Conservation (phyloP, 2,797 vertebrate genomes). For the Danio tinwini region DNA sequence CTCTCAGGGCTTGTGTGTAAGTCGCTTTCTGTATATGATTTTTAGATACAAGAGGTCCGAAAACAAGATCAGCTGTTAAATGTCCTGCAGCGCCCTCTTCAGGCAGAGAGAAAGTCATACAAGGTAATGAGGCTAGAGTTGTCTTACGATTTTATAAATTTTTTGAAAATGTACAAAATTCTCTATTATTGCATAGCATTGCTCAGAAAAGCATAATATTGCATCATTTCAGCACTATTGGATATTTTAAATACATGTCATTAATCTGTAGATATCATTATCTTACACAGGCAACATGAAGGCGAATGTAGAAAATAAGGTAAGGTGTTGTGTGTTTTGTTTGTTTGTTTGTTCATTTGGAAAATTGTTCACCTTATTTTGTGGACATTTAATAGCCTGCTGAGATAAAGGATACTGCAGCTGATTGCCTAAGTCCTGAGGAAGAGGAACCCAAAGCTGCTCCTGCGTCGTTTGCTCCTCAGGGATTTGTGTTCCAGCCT, state of each 20-base stretch:
- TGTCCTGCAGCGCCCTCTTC: slow-evolving; percentile 53
- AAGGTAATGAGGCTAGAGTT: slow-evolving; percentile 57
- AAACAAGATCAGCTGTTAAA: slow-evolving; percentile 63
- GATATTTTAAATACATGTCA: not conserved
- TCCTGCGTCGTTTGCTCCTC: slow-evolving; percentile 86
- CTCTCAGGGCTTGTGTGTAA: not conserved
- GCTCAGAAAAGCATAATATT: not conserved
- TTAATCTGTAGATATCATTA: not conserved
- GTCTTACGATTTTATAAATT: too few relatives aligned
- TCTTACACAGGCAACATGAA: slow-evolving; percentile 13
- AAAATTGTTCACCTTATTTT: not conserved
- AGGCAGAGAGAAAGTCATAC: slow-evolving; percentile 51
- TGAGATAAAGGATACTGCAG: slow-evolving; percentile 27
- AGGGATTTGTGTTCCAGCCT: slow-evolving; percentile 88
- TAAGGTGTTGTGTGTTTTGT: not conserved
- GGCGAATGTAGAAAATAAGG: slow-evolving; percentile 26
- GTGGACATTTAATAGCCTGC: slow-evolving; percentile 37
- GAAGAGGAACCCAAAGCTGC: slow-evolving; percentile 51
- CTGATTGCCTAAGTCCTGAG: slow-evolving; percentile 5
- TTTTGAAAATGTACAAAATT: not conserved
- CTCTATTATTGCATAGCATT: not conserved
- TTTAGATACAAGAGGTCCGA: slow-evolving; percentile 64
- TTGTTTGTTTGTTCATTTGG: not conserved
- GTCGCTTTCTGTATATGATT: not conserved
- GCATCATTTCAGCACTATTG: not conserved